A percentile compares a stretch with the other conserved stretches of the same genome.
phyloP scores from a whole-genome alignment of 1,140 invertebrate species.

The Rhynchophorus ferrugineus region DNA sequence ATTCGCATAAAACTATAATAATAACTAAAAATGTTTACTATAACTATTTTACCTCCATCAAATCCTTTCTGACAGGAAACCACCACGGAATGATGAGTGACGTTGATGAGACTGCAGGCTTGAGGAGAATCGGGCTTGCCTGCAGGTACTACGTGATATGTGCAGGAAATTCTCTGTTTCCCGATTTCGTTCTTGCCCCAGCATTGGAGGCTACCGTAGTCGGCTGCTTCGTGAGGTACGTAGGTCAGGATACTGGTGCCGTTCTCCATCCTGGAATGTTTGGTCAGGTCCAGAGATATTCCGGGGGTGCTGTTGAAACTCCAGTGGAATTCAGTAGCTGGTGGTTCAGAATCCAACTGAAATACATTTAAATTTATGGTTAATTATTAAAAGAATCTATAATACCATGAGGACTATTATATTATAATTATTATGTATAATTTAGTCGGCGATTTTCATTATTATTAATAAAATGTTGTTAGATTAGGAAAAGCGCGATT shows the following conservation, averaged over 20 bases:
- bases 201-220: slow-evolving; percentile 52
- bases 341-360: slow-evolving; percentile 50
- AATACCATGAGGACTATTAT: too few relatives aligned
- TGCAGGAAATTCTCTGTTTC: slow-evolving; percentile 46
- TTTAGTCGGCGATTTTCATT: too few relatives aligned
- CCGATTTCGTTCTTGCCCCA: slow-evolving; percentile 50
- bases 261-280: slow-evolving; percentile 33
- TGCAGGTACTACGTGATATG: slow-evolving; percentile 51
- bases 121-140: slow-evolving; percentile 47
- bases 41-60: slow-evolving; percentile 32
- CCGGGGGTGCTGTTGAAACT: slow-evolving; percentile 52
- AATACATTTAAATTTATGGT: slow-evolving; percentile 8
- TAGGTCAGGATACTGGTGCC: slow-evolving; percentile 45
- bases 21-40: too few relatives aligned
- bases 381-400: neutral
- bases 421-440: too few relatives aligned
- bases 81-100: slow-evolving; percentile 45
- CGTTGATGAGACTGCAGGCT: slow-evolving; percentile 43
- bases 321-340: slow-evolving; percentile 49
- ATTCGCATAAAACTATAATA: too few relatives aligned
- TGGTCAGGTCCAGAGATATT: slow-evolving; percentile 36
- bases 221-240: slow-evolving; percentile 44
- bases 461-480: too few relatives aligned
- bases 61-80: slow-evolving; percentile 45
- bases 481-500: too few relatives aligned